Conservation (phyloP, 2,888 invertebrate genomes). For the Orthonevra nobilis region DNA sequence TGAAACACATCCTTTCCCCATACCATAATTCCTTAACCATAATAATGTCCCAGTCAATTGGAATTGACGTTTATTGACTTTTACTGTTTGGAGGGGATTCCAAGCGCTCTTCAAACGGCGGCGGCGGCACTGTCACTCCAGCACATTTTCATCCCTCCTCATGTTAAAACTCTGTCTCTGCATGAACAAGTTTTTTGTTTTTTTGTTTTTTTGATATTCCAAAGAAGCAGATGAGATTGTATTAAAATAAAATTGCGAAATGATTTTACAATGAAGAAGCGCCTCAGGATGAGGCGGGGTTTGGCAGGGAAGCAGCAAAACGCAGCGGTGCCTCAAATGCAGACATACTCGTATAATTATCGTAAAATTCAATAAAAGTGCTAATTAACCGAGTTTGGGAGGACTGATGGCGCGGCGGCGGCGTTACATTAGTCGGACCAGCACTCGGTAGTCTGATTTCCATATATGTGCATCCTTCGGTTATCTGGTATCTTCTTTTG, state of each 20-base stretch:
- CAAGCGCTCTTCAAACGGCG: conserved; percentile 13
- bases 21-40: not conserved
- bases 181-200: not conserved
- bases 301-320: not conserved
- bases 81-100: conserved; percentile 3
- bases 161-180: not conserved
- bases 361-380: conserved; percentile 36
- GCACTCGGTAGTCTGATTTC: too few relatives aligned
- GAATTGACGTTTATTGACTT: conserved; percentile 4
- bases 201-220: not conserved
- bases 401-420: not conserved
- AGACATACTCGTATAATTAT: conserved; percentile 20
- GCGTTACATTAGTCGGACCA: not conserved
- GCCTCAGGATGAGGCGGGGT: too few relatives aligned
- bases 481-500: not conserved
- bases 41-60: not conserved
- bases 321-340: conserved; percentile 13
- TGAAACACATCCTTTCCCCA: not conserved
- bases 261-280: not conserved
- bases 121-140: conserved; percentile 12
- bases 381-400: conserved; percentile 24
- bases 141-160: not conserved
- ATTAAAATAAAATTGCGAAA: conserved; percentile 14
- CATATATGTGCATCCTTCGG: conserved; percentile 9
- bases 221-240: too few relatives aligned